These are phyloP conservation scores for Pomacea maculata DNA, from an alignment of 1,140 invertebrate species.

Conservation along the genomic window DNA sequence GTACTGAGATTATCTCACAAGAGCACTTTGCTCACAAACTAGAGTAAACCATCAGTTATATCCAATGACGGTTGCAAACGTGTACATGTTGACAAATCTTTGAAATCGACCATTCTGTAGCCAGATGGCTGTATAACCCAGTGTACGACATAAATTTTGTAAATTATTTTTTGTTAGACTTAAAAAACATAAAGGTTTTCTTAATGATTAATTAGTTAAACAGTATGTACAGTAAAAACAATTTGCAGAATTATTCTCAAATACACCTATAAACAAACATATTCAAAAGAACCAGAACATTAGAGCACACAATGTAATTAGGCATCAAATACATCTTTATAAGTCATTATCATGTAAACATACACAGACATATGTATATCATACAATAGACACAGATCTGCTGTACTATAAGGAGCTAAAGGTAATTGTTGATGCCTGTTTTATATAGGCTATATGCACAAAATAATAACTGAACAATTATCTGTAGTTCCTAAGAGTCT, in stretches of 20 bases:
- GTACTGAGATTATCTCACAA: too few relatives aligned
- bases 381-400: not conserved
- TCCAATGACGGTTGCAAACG: too few relatives aligned
- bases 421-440: not conserved
- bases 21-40: too few relatives aligned
- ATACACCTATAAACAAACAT: constrained; percentile 5
- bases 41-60: too few relatives aligned
- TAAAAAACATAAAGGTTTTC: too few relatives aligned
- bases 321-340: not conserved
- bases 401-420: not conserved
- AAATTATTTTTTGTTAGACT: too few relatives aligned
- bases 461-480: not conserved
- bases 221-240: too few relatives aligned
- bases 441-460: not conserved
- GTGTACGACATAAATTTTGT: too few relatives aligned
- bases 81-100: too few relatives aligned
- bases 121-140: too few relatives aligned
- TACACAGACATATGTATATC: not conserved
- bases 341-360: not conserved
- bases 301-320: not conserved
- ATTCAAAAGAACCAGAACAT: not conserved
- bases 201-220: too few relatives aligned
- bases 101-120: too few relatives aligned
- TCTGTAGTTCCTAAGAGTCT: not conserved
- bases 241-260: not conserved